phyloP scores from a whole-genome alignment of 2,113 vertebrate species.

The Dicerorhinus sumatrensis region DNA sequence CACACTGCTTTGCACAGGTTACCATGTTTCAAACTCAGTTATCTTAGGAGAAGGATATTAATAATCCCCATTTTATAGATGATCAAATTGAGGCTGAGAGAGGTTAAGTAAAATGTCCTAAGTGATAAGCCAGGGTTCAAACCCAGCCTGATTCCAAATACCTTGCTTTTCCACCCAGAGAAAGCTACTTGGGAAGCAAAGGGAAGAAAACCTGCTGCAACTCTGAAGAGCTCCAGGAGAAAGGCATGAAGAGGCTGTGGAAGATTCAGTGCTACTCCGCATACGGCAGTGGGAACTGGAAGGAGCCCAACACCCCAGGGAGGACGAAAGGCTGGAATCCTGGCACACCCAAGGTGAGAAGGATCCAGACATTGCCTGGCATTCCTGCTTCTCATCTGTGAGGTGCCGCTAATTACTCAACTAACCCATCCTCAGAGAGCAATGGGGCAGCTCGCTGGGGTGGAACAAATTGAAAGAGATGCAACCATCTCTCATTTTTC shows the following conservation, averaged over 20 bases:
- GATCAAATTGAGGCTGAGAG: background rate
- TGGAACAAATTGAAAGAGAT: background rate
- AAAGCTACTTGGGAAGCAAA: background rate
- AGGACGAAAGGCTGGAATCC: background rate
- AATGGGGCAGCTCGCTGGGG: background rate
- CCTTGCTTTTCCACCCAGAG: background rate
- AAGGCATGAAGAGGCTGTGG: background rate
- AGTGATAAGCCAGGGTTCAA: background rate
- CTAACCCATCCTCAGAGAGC: background rate
- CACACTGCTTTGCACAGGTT: background rate
- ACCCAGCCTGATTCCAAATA: background rate
- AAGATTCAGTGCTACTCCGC: background rate
- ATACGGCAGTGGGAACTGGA: background rate
- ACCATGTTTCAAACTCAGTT: background rate
- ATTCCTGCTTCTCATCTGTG: background rate
- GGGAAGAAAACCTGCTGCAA: background rate
- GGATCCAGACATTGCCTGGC: no score
- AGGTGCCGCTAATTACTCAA: background rate
- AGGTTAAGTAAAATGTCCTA: background rate
- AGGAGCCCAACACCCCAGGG: accelerated
- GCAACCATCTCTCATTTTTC: background rate
- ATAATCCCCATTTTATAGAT: background rate
- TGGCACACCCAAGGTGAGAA: background rate
- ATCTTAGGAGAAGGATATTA: background rate
- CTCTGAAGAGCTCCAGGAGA: background rate